Base-by-base conservation (phyloP, 2,113 vertebrate species). In the Lophius piscatorius region DNA sequence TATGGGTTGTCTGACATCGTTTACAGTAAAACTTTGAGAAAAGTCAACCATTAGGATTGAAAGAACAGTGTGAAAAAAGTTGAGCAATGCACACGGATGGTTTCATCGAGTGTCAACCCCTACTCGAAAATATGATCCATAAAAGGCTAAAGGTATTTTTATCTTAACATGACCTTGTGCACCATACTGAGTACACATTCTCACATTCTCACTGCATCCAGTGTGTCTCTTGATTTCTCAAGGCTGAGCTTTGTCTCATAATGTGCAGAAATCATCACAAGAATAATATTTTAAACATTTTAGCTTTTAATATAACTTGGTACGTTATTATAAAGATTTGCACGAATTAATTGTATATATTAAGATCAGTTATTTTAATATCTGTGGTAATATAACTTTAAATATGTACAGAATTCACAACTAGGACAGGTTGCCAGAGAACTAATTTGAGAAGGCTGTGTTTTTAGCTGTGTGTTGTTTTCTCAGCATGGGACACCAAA, bases 91-190 rank as follows among this genome's bases (percentile, higher is more conserved):
- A 35, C 24, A 9, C 14, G 14, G 50, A 74, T 65, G 64, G 9
- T 69, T 70, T 69, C 44, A 74, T 71, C 45, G 4, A 77, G 69
- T 69, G 64, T 75, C 66, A 77, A 58, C 46, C 68, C 55, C 50
- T 12, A 79, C 74, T 78, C 55, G n/a, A 81, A 85, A 87, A 68
- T 76, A 83, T 88, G 81, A 65, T 83, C 88, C 86, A 80, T 89
- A 88, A 90, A 90, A 86, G 86, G 88, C 83, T 76, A 59, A 78
- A 70, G 68, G 87, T 92, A 91, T 92, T 91, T 91, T 89, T 90
- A 90, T 90, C 87, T 84, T 82, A 85, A 86, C 81, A 74, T 68
- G 84, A 79, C 83, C 83, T 85, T 86, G 72, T 63, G 66, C 83
- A 56, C 74, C 74, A 78, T 77, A 79, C 70, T 76, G 78, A 88